phyloP scores from a whole-genome alignment of 2,113 vertebrate genomes.

The Lophura nycthemera region DNA sequence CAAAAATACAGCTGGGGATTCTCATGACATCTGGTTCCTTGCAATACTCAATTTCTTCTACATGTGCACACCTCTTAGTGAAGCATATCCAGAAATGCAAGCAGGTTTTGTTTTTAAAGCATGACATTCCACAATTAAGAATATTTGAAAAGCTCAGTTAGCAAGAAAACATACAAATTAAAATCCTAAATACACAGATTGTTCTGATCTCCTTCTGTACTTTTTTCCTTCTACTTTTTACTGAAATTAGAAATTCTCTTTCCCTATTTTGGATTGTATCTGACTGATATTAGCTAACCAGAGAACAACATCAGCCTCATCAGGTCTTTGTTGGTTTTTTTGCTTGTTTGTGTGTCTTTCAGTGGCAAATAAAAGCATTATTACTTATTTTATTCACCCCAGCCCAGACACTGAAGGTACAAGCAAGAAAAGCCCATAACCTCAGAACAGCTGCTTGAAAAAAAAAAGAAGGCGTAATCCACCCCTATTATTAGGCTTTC shows the following conservation, averaged over 20 bases:
- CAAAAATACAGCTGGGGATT: conserved; percentile 17
- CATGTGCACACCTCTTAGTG: not conserved
- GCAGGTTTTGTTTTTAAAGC: conserved; percentile 29
- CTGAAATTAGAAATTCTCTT: conserved; percentile 65
- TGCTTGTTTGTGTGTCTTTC: not conserved
- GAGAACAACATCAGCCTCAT: conserved; percentile 53
- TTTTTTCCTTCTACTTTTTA: conserved; percentile 44
- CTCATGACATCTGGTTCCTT: not conserved
- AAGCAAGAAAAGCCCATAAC: conserved; percentile 10
- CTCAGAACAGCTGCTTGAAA: not conserved
- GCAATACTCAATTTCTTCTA: conserved; percentile 30
- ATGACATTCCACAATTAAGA: conserved; percentile 41
- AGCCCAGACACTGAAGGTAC: conserved; percentile 37
- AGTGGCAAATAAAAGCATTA: conserved; percentile 61
- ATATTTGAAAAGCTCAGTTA: conserved; percentile 63
- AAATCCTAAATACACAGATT: conserved; percentile 37
- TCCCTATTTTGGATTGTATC: conserved; percentile 55
- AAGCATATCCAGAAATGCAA: conserved; percentile 15
- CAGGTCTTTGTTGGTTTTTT: not conserved
- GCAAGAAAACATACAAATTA: conserved; percentile 52
- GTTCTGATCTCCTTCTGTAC: not conserved
- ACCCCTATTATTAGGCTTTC: conserved; percentile 41
- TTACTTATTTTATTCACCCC: conserved; percentile 56
- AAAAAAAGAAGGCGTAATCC: not conserved
- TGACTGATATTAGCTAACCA: conserved; percentile 63